These are phyloP conservation scores for Hemiprocne comata DNA, from an alignment of 2,113 vertebrate genomes.

Conservation along the genomic window DNA sequence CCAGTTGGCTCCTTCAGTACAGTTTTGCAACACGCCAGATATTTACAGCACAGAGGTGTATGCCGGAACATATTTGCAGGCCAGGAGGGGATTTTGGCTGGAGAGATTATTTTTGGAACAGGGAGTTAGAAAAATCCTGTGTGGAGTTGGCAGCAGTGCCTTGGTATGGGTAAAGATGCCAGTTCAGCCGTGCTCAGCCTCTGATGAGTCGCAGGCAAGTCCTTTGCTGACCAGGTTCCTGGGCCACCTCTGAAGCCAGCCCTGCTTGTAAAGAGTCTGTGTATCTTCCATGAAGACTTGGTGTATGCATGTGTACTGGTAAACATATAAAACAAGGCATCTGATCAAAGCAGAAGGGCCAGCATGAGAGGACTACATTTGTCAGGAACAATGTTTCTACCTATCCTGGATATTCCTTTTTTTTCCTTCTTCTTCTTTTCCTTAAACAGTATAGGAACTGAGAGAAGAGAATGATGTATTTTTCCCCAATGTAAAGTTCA, in stretches of 20 bases:
- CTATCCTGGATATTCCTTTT: not conserved
- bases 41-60: conserved; percentile 59
- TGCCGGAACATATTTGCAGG: conserved; percentile 56
- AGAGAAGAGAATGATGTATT: not conserved
- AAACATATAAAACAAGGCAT: not conserved
- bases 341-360: not conserved
- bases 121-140: conserved; percentile 16
- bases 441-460: not conserved
- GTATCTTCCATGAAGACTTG: not conserved
- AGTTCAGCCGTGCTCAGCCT: not conserved
- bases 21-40: conserved; percentile 6
- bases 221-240: not conserved
- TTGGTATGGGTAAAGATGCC: not conserved
- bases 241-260: not conserved
- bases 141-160: not conserved
- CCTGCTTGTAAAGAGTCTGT: not conserved
- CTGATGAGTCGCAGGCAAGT: not conserved
- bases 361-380: not conserved
- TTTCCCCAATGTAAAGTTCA: not conserved
- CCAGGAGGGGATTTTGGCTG: conserved; percentile 61
- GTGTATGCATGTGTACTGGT: not conserved
- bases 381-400: not conserved
- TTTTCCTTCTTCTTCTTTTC: not conserved
- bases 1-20: conserved; percentile 33
- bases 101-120: not conserved